Evolutionary conservation across 1,140 invertebrate species (phyloP).

Genomic region (Wiebesia pumilae): DNA sequence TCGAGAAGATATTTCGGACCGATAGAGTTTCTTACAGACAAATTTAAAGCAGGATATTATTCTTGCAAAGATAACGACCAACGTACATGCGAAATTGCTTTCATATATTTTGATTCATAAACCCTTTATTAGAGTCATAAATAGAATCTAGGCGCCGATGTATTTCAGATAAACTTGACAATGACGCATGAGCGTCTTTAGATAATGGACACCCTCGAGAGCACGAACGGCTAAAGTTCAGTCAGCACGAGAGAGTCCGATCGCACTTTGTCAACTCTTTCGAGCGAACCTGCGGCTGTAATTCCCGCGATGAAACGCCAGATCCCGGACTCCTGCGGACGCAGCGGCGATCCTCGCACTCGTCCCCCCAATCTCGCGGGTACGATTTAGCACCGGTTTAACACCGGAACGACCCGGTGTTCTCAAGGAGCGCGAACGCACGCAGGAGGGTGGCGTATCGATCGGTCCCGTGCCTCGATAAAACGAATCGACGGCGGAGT

Average conservation of each 20-base stretch:
- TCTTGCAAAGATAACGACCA: not conserved
- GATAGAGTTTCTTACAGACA: not conserved
- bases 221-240: not conserved
- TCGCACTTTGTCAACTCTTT: not conserved
- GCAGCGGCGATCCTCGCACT: too few relatives aligned
- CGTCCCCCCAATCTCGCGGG: too few relatives aligned
- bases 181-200: not conserved
- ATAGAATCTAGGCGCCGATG: not conserved
- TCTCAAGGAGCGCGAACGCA: too few relatives aligned
- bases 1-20: too few relatives aligned
- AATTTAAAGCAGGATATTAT: not conserved
- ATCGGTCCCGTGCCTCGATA: conserved; percentile 4
- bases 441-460: not conserved
- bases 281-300: not conserved
- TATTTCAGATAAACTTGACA: not conserved
- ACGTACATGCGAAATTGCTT: not conserved
- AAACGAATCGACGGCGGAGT: not conserved
- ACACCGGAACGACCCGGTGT: too few relatives aligned
- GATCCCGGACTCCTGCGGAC: too few relatives aligned
- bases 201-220: not conserved
- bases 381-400: too few relatives aligned
- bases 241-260: not conserved
- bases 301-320: too few relatives aligned
- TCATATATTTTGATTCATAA: not conserved
- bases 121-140: not conserved